A percentile compares a stretch with the other conserved stretches of the same genome.
phyloP scores from a whole-genome alignment of 2,113 vertebrate genomes.

The Ictalurus furcatus region DNA sequence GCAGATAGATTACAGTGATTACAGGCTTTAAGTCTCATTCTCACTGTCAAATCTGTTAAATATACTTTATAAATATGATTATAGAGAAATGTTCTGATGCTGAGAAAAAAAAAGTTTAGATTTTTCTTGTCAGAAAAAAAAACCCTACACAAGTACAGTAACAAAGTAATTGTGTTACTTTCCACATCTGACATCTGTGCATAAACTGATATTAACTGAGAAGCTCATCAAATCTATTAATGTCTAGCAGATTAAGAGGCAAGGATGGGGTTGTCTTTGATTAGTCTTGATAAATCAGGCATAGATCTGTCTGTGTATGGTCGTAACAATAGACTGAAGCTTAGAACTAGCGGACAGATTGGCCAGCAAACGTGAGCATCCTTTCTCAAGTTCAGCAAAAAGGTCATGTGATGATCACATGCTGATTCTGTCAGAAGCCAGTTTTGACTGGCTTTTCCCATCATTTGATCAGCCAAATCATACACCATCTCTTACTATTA shows the following conservation, averaged over 20 bases:
- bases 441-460: background rate
- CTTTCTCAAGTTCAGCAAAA: background rate
- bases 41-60: background rate
- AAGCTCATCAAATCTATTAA: constrained; percentile 8
- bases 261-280: constrained; percentile 5
- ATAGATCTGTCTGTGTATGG: background rate
- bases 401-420: background rate
- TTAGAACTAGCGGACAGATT: background rate
- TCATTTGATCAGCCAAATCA: background rate
- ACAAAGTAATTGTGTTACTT: background rate
- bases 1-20: background rate
- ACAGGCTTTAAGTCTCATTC: background rate
- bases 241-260: constrained; percentile 35
- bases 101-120: too few species aligned
- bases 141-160: background rate
- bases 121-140: background rate
- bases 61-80: background rate
- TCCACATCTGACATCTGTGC: background rate
- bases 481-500: background rate
- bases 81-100: background rate
- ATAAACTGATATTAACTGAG: background rate
- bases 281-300: constrained; percentile 1
- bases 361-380: background rate
- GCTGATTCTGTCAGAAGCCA: background rate
- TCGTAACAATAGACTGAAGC: background rate